phyloP scores from a whole-genome alignment of 2,888 invertebrate species.

The Leucoma salicis region DNA sequence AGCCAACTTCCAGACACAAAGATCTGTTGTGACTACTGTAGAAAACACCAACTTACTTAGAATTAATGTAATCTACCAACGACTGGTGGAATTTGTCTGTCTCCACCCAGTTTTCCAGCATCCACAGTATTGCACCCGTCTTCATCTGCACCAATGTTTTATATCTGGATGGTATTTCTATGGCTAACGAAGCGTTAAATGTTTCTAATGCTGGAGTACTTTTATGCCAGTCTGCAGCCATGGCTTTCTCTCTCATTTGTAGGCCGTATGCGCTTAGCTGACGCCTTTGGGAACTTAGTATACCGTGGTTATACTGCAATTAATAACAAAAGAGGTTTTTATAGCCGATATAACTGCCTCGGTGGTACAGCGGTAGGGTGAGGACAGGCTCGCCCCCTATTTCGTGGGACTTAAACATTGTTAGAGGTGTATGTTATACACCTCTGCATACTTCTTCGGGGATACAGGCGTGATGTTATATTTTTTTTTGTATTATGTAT shows the following conservation, averaged over 20 bases:
- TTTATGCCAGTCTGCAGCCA: slow-evolving; percentile 62
- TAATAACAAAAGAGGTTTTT: background rate
- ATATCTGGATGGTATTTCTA: slow-evolving; percentile 59
- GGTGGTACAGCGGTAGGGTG: no score
- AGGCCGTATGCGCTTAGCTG: slow-evolving; percentile 54
- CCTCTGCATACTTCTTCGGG: no score
- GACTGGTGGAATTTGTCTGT: slow-evolving; percentile 57
- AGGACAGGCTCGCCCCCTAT: no score
- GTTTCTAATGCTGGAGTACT: slow-evolving; percentile 54
- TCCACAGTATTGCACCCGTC: slow-evolving; percentile 71
- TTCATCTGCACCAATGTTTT: slow-evolving; percentile 65
- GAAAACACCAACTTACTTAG: slow-evolving; percentile 34
- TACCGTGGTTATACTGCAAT: slow-evolving; percentile 55
- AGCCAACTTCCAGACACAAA: no score
- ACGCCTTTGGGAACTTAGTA: slow-evolving; percentile 24
- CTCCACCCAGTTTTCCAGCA: slow-evolving; percentile 73
- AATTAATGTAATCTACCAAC: slow-evolving; percentile 63
- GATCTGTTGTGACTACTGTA: no score
- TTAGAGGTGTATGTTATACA: no score
- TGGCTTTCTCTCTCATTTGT: slow-evolving; percentile 61
- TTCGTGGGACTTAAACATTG: no score
- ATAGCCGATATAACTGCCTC: no score
- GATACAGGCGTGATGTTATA: no score
- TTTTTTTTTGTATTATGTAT: no score
- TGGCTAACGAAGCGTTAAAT: slow-evolving; percentile 58